Conservation (phyloP, 2,888 invertebrate species). For the Idaea biselata region DNA sequence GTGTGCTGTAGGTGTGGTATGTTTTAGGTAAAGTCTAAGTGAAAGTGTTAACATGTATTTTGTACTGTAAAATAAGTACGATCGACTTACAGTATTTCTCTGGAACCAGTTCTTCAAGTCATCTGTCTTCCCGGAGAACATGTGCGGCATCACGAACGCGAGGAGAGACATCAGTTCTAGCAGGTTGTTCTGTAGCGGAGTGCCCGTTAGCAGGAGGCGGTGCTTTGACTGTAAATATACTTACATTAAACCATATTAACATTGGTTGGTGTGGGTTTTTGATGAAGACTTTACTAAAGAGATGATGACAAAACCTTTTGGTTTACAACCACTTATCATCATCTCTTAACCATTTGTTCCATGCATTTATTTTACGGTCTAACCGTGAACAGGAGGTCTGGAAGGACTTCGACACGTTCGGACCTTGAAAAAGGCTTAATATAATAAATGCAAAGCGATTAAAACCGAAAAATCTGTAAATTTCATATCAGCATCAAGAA, state of each 20-base stretch:
- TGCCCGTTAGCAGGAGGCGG: constrained; percentile 95
- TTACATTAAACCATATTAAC: too few species aligned
- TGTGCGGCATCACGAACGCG: constrained; percentile 97
- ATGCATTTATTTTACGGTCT: too few species aligned
- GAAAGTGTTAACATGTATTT: neutral
- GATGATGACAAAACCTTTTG: neutral
- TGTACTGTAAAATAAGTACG: neutral
- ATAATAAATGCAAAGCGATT: too few species aligned
- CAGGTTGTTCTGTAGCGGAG: constrained; percentile 97
- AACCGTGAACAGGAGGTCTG: too few species aligned
- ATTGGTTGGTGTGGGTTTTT: too few species aligned
- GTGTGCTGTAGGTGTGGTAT: too few species aligned
- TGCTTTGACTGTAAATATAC: constrained; percentile 84
- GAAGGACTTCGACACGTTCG: too few species aligned
- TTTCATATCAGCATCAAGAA: neutral
- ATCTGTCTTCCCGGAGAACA: constrained; percentile 93
- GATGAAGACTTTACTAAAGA: too few species aligned
- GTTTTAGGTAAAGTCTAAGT: too few species aligned
- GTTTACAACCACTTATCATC: too few species aligned
- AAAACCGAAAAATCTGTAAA: constrained; percentile 8
- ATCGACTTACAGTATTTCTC: constrained; percentile 82
- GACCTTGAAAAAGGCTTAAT: too few species aligned
- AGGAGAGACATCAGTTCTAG: constrained; percentile 96
- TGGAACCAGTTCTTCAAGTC: constrained; percentile 93
- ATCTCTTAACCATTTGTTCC: too few species aligned